These are phyloP conservation scores for Phragmatobia fuliginosa DNA, from an alignment of 2,888 invertebrate genomes.

Conservation along the genomic window DNA sequence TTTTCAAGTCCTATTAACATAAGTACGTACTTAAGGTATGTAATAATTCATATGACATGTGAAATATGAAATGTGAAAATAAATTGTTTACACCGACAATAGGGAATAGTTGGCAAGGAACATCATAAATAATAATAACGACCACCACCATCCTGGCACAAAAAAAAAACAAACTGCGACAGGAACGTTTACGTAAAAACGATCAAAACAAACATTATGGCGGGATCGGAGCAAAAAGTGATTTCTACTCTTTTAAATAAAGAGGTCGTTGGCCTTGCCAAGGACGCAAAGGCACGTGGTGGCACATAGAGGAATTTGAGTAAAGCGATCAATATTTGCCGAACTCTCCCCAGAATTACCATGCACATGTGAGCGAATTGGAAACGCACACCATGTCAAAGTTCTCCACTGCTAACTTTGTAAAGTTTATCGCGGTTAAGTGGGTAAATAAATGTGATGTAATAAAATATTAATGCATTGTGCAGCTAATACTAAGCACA, in stretches of 20 bases:
- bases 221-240: conserved; percentile 73
- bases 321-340: conserved; percentile 63
- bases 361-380: conserved; percentile 29
- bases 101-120: conserved; percentile 43
- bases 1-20: no score
- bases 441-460: conserved; percentile 35
- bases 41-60: conserved; percentile 3
- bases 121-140: conserved; percentile 69
- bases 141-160: conserved; percentile 62
- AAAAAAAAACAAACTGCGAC: conserved; percentile 65
- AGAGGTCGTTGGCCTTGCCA: conserved; percentile 79
- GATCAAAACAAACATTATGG: conserved; percentile 83
- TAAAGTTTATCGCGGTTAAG: conserved; percentile 15
- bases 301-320: conserved; percentile 67
- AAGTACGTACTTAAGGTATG: not conserved
- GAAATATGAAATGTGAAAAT: conserved; percentile 16
- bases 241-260: conserved; percentile 61
- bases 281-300: conserved; percentile 82
- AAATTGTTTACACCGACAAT: conserved; percentile 29
- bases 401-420: conserved; percentile 45
- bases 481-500: conserved; percentile 5
- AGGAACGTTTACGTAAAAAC: conserved; percentile 78
- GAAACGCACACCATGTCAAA: conserved; percentile 45
- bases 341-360: conserved; percentile 29
- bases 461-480: conserved; percentile 29